Evolutionary conservation across 1,140 invertebrate species (phyloP).

Genomic region (Adelges cooleyi): DNA sequence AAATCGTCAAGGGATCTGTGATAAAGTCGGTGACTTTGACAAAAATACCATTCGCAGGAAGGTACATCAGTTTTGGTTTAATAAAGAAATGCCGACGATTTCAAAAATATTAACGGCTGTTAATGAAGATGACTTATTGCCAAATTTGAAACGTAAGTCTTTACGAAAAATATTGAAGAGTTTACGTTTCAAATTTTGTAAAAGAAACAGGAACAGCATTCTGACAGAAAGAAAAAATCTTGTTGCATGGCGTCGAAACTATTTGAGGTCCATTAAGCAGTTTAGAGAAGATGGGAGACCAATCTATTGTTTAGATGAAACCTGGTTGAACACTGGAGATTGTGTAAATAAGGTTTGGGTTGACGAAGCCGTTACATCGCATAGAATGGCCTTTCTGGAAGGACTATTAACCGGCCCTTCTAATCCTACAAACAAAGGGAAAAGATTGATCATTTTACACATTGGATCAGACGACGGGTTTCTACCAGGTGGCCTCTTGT

Average conservation of each 20-base stretch:
- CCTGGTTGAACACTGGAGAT: neutral
- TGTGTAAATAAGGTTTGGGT: neutral
- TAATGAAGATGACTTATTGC: neutral
- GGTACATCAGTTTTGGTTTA: neutral
- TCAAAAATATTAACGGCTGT: neutral
- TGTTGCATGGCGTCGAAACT: neutral
- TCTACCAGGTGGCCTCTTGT: neutral
- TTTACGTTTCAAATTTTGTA: neutral
- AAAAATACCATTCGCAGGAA: neutral
- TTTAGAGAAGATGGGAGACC: neutral
- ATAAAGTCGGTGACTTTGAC: neutral
- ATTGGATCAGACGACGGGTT: constrained; percentile 7
- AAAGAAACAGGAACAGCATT: neutral
- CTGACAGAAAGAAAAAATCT: neutral
- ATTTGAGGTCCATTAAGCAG: neutral
- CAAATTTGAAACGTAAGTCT: neutral
- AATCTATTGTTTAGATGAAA: neutral
- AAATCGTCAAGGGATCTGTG: neutral
- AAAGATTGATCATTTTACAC: constrained; percentile 4
- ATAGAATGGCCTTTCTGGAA: neutral
- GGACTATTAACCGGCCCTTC: neutral
- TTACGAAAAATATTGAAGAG: neutral
- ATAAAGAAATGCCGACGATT: neutral
- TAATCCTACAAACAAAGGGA: neutral
- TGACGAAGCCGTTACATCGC: neutral